Base-by-base conservation (phyloP, 1,140 invertebrate species). In the Conopomorpha cramerella region DNA sequence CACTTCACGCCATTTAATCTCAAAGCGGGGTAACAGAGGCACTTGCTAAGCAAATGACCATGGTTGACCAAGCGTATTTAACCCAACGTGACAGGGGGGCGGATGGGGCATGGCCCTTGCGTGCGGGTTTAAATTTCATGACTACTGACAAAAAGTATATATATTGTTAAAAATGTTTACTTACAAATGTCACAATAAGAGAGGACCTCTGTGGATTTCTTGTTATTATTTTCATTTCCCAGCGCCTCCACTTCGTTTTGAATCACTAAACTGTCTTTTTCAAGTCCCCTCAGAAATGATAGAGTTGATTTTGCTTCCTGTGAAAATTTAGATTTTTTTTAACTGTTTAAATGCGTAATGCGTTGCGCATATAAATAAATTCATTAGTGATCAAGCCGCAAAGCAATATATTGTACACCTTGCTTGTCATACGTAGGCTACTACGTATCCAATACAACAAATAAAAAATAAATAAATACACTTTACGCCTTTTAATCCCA, bases 101-200 rank as follows among this genome's bases (percentile, higher is more conserved):
- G 3, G 12, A 33, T 8, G 1, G 6, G 18, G 2, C 8, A 15
- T 15, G n/a, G n/a, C n/a, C 17, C n/a, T n/a, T 17, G 8, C 18
- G 4, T 15, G n/a, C 17, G 18, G 2, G 12, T 32, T 14, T 32
- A 13, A 16, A 32, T 32, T 8, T 8, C 13, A 14, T 32, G 7
- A 15, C 16, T 2, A 8, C 4, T 16, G 16, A 8, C 8, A 32
- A 15, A 8, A 32, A 14, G 6, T 15, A 17, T 14, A 8, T 8
- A 32, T 37, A 36, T 30, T 32, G 10, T 8, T 16, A 18, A 31
- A 16, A 29, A n/a, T 2, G 18, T 16, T 15, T 25, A 51, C 51
- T 50, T 38, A 58, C 55, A 42, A 16, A 58, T 46, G 11, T 26
- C 30, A 2, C 36, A n/a, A 13, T 49, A 39, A 7, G 45, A 43